Conservation (phyloP, 2,797 vertebrate genomes). For the Podargus strigoides region DNA sequence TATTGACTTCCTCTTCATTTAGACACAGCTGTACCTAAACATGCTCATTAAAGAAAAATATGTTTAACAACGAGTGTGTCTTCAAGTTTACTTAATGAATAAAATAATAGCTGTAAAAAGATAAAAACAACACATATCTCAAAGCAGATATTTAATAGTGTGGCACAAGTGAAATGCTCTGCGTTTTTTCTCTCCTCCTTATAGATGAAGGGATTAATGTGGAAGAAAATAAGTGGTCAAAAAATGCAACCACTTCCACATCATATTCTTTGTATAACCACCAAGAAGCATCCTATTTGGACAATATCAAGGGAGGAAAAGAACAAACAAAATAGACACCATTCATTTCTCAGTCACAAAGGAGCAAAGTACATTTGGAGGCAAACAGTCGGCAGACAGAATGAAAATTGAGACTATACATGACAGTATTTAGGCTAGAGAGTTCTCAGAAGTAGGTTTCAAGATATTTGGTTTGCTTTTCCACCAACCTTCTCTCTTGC, state of each 20-base stretch:
- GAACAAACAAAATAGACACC: rapidly evolving
- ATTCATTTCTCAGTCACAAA: neutral
- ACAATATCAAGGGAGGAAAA: neutral
- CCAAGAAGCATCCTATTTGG: neutral
- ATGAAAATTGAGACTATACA: neutral
- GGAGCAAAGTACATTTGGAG: neutral
- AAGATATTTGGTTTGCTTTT: neutral
- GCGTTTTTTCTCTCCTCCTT: neutral
- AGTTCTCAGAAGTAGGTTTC: neutral
- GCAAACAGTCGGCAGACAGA: neutral
- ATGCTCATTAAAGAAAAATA: neutral
- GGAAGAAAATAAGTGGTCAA: neutral
- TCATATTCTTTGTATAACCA: neutral
- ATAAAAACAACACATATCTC: neutral
- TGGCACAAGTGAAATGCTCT: neutral
- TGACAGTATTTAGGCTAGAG: neutral
- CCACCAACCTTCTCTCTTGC: neutral
- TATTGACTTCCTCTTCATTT: neutral
- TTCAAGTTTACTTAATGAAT: neutral
- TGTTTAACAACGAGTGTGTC: neutral
- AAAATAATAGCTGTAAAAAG: neutral
- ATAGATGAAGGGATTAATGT: neutral
- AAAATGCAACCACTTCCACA: neutral
- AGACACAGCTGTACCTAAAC: neutral
- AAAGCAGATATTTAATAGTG: neutral